Evolutionary conservation across 2,113 vertebrate species (phyloP).

Genomic region (Craseonycteris thonglongyai): DNA sequence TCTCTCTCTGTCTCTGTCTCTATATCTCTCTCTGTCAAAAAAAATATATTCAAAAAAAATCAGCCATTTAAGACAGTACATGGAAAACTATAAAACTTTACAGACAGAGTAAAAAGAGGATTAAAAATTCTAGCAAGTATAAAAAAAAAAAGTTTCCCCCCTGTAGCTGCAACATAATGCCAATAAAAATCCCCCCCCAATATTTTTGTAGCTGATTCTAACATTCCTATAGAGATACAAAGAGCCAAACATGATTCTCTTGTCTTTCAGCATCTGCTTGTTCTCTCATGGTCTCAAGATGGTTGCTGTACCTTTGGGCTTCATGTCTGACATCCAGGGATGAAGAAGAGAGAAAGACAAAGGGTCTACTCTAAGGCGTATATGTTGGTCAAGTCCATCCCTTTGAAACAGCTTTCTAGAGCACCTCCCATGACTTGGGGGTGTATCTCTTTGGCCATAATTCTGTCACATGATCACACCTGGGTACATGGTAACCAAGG

Average conservation of each 20-base stretch:
- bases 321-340: background rate
- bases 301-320: background rate
- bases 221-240: background rate
- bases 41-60: no score
- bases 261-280: background rate
- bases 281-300: background rate
- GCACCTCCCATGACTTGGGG: background rate
- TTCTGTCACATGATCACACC: background rate
- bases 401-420: background rate
- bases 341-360: background rate
- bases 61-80: no score
- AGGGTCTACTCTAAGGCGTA: background rate
- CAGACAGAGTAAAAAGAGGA: background rate
- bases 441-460: background rate
- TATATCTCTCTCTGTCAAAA: no score
- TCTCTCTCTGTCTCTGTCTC: no score
- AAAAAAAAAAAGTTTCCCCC: background rate
- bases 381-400: background rate
- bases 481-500: background rate
- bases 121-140: background rate
- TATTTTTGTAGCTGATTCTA: background rate
- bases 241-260: background rate
- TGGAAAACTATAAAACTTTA: background rate
- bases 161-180: background rate
- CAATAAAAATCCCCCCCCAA: background rate